Base-by-base conservation (phyloP, 1,140 invertebrate genomes). In the Drosophila novamexicana region DNA sequence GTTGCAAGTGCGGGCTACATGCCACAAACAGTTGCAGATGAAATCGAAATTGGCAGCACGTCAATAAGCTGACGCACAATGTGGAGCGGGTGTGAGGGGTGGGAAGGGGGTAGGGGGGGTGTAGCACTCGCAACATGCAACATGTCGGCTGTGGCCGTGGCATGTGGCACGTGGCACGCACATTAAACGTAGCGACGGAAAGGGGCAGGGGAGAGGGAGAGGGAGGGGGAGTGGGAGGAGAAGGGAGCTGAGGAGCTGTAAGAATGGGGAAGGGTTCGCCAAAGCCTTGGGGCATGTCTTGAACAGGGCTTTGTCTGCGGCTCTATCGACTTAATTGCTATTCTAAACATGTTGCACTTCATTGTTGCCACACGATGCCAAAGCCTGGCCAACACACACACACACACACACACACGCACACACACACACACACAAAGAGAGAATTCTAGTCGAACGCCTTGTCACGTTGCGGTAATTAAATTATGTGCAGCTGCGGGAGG, bases 261-360 rank as follows among this genome's bases (percentile, higher is more conserved):
- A 37, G 36, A 8, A 37, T 7, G 36, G 7, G 18, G 47, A 29
- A 5, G 2, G 22, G 4, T 2, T 0, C 0, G 22, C 22, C 22
- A 29, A 29, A 29, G 22, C 22, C 42, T 44, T 9, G 45, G 47
- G 49, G 49, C 49, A 14, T 34, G 22, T 62, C 66, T 50, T 59
- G 49, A 44, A 8, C 49, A 40, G 81, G 36, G 49, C 62, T 64
- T n/a, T 53, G 40, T 39, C 40, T 73, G 37, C n/a, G 68, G 45
- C 61, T 71, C 59, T 45, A 66, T 61, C 44, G 47, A 68, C 79
- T 88, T 88, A 88, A 88, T 88, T 88, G 83, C 83, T 80, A 88
- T 88, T 88, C 83, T 80, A 88, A 88, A 65, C 83, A 83, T 81
- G 83, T 57, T 88, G 83, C 79, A 80, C 73, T 83, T 75, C 75